phyloP scores from a whole-genome alignment of 2,888 invertebrate species.

The Chrysolina haemoptera region DNA sequence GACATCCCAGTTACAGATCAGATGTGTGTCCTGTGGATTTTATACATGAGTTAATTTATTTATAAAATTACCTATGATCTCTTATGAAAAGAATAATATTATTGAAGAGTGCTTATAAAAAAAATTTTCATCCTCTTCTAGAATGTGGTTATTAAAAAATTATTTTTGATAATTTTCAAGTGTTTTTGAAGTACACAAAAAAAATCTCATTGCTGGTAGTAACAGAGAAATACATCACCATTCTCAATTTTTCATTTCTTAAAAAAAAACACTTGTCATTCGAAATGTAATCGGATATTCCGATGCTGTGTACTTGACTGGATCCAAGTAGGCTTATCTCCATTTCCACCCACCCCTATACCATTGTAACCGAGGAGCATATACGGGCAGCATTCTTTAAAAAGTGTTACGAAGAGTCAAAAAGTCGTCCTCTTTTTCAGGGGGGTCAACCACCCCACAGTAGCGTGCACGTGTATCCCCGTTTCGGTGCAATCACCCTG shows the following conservation, averaged over 20 bases:
- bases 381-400: slow-evolving; percentile 62
- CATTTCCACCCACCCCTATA: slow-evolving; percentile 56
- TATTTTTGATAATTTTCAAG: too few relatives aligned
- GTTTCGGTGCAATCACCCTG: slow-evolving; percentile 61
- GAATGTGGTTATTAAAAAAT: too few relatives aligned
- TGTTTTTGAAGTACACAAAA: too few relatives aligned
- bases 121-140: too few relatives aligned
- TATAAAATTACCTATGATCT: too few relatives aligned
- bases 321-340: slow-evolving; percentile 45
- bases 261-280: slow-evolving; percentile 34
- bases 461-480: slow-evolving; percentile 72
- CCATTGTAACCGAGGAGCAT: slow-evolving; percentile 35
- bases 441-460: slow-evolving; percentile 75
- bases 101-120: too few relatives aligned
- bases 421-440: slow-evolving; percentile 69
- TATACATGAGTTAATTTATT: too few relatives aligned
- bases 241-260: neutral
- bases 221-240: neutral
- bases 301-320: slow-evolving; percentile 36
- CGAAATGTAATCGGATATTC: slow-evolving; percentile 42
- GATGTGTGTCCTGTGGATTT: too few relatives aligned
- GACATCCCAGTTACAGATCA: too few relatives aligned
- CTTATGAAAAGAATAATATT: too few relatives aligned
- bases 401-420: slow-evolving; percentile 62
- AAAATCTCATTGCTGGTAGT: too few relatives aligned